Conservation (phyloP, 2,888 invertebrate species). For the Nowickia ferox region DNA sequence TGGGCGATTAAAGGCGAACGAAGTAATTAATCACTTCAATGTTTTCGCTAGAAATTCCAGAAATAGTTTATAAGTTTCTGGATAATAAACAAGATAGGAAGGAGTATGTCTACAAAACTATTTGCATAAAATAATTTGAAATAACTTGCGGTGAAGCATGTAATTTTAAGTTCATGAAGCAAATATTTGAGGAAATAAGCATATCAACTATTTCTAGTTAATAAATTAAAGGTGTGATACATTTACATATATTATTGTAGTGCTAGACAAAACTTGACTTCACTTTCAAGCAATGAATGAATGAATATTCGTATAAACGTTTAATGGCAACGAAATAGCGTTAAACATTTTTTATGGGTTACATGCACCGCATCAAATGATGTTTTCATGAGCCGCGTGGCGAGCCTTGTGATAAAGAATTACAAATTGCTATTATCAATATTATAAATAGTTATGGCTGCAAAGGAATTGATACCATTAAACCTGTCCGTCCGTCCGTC, state of each 20-base stretch:
- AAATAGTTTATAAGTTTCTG: neutral
- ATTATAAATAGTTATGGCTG: slow-evolving; percentile 5
- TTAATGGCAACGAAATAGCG: too few species aligned
- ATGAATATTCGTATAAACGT: too few species aligned
- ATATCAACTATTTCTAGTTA: neutral
- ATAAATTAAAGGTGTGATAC: too few species aligned
- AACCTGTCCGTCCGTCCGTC: slow-evolving; percentile 25
- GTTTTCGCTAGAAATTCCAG: neutral
- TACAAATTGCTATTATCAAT: slow-evolving; percentile 10
- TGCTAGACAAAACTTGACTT: neutral
- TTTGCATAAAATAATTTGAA: neutral
- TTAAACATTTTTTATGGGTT: neutral
- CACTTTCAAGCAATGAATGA: neutral
- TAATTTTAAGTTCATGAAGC: neutral
- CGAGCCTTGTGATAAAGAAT: neutral
- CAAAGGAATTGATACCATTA: slow-evolving; percentile 12
- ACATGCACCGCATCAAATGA: neutral
- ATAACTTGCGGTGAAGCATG: neutral
- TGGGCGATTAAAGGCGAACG: slow-evolving; percentile 3
- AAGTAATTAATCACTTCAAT: slow-evolving; percentile 5
- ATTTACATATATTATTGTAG: too few species aligned
- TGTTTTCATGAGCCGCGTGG: neutral
- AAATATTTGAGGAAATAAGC: neutral
- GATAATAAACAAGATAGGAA: neutral
- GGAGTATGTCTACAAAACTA: neutral